Base-by-base conservation (phyloP, 2,797 vertebrate species). In the Lepilemur ruficaudatus region DNA sequence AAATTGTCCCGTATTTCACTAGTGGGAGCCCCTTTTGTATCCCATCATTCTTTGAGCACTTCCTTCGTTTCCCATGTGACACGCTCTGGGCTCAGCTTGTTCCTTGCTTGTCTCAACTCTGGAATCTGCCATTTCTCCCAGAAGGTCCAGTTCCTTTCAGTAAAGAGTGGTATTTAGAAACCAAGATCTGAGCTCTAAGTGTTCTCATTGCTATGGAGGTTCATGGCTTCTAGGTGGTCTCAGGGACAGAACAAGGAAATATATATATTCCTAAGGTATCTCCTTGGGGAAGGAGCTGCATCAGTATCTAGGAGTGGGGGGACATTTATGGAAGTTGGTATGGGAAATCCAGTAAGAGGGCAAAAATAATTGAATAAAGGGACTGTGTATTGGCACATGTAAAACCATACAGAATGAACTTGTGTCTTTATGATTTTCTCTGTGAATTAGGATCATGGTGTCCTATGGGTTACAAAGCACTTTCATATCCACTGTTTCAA, bases 141-240 rank as follows among this genome's bases (percentile, higher is more conserved):
- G 48, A 92, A 81, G 38, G 30, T 80, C 12, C 35, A 67, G n/a
- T 50, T 92, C 46, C n/a, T 70, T 72, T 63, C 75, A 48, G 43
- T 80, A 43, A 20, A 91, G 18, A 61, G n/a, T 73, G 65, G 70
- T 67, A 73, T 91, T 80, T 89, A 97, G 96, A 92, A 80, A 92
- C 50, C 67, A 92, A 89, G 50, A 61, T 89, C 75, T 63, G 73
- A 28, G 20, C 32, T 48, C 13, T 55, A 81, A 52, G 67, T 48
- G 48, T 85, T 20, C 67, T 86, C 76, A 70, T 25, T n/a, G 43
- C 79, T 81, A 20, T 14, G 89, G 84, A 75, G 50, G 5, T 80
- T 81, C 50, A 43, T 59, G 48, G 43, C 59, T 75, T 30, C 12
- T 18, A n/a, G 25, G n/a, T 43, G 46, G 32, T 78, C 32, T 86